Base-by-base conservation (phyloP, 2,113 vertebrate species). In the Seriola dumerili region DNA sequence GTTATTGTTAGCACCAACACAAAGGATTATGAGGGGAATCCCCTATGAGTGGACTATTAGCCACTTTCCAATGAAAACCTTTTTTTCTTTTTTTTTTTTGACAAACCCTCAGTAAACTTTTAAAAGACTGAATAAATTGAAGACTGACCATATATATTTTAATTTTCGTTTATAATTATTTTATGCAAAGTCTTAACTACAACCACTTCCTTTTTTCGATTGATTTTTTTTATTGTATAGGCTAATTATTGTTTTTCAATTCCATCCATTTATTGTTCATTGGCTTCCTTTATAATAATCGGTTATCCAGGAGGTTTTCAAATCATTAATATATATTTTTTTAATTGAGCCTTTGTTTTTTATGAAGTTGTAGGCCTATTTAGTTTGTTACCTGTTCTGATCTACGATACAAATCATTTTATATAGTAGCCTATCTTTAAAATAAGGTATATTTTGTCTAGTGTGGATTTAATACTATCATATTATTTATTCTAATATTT, bases 101-200 rank as follows among this genome's bases (percentile, higher is more conserved):
- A 69, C 8, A 8, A 52, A 25, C 32, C 67, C n/a, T 25, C 5
- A 19, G 14, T n/a, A 42, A 69, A 74, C 17, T 68, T 54, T 59
- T 2, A 54, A 5, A 62, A 16, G 17, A 50, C 17, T 2, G 7
- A 1, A 48, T 16, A 16, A 48, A 11, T 42, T 42, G 7, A 42
- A 8, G 10, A 13, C 8, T 44, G 1, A 0, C 1, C 4, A 25
- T 10, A 16, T 9, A 17, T 21, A 12, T 55, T 36, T 29, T 23
- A 23, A 11, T 70, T 29, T 68, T 72, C 66, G 71, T 70, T 70
- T 8, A 70, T 4, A 1, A 57, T 81, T 16, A 52, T 52, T 34
- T 36, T 34, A 14, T 55, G 2, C 1, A 3, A 7, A 19, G 2
- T 32, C 0, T 71, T n/a, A 44, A 8, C 19, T 13, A n/a, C 3